Conservation (phyloP, 2,888 invertebrate species). For the Pediacus dermestoides region DNA sequence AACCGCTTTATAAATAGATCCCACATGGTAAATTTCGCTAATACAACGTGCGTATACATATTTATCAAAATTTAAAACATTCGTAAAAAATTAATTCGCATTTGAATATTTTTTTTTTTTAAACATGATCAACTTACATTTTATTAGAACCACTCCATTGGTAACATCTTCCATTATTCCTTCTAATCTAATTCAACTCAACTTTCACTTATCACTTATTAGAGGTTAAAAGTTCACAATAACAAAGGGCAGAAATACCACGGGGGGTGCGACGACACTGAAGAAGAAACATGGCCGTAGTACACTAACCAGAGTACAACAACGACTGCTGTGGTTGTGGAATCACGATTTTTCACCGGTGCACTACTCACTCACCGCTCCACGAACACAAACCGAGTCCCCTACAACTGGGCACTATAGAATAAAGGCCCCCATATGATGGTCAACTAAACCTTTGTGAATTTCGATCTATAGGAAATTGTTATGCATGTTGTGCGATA, state of each 20-base stretch:
- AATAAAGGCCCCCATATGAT: too few species aligned
- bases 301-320: slow-evolving; percentile 23
- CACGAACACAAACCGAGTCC: background rate
- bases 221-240: slow-evolving; percentile 24
- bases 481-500: too few species aligned
- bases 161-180: slow-evolving; percentile 67
- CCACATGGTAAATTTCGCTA: slow-evolving; percentile 7
- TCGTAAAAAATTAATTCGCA: too few species aligned
- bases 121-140: slow-evolving; percentile 58
- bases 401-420: background rate
- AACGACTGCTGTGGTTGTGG: slow-evolving; percentile 24
- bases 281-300: slow-evolving; percentile 29
- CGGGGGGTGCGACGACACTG: slow-evolving; percentile 10
- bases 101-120: too few species aligned
- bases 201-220: slow-evolving; percentile 21
- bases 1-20: slow-evolving; percentile 14
- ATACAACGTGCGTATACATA: too few species aligned
- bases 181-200: too few species aligned
- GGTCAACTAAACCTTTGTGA: too few species aligned
- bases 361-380: too few species aligned
- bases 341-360: slow-evolving; percentile 11
- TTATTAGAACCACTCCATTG: slow-evolving; percentile 69
- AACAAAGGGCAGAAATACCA: slow-evolving; percentile 18
- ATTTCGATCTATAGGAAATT: too few species aligned
- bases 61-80: too few species aligned